phyloP scores from a whole-genome alignment of 2,888 invertebrate species.

The Amphipoea lucens region DNA sequence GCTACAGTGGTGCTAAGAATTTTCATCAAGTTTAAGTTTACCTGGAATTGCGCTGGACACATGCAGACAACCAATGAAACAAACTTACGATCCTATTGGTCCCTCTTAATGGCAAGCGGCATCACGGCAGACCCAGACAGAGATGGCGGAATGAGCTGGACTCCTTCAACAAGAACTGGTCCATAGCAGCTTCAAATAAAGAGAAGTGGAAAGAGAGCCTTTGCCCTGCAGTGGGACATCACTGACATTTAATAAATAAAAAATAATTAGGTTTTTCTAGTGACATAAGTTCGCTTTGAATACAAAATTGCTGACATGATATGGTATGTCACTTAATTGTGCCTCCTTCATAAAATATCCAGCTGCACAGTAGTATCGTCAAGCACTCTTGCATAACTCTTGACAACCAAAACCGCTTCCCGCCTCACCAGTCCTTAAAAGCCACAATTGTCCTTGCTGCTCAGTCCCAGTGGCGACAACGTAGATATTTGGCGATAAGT shows the following conservation, averaged over 20 bases:
- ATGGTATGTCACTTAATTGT: background rate
- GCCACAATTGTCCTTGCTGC: conserved; percentile 69
- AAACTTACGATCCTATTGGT: no score
- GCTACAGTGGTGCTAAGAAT: background rate
- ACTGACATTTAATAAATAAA: background rate
- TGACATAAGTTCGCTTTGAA: background rate
- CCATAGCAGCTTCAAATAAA: background rate
- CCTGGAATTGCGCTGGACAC: no score
- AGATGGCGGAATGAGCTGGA: background rate
- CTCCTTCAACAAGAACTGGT: background rate
- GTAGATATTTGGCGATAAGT: conserved; percentile 83
- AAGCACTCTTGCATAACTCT: background rate
- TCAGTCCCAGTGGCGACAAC: conserved; percentile 70
- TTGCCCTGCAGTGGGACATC: background rate
- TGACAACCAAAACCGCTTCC: background rate
- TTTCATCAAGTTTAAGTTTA: conserved; percentile 7
- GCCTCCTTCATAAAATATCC: no score
- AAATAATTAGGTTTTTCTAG: background rate
- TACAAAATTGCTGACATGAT: background rate
- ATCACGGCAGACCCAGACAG: background rate
- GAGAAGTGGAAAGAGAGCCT: background rate
- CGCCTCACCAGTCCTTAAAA: conserved; percentile 27
- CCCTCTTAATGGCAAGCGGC: no score
- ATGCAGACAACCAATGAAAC: no score
- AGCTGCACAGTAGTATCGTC: background rate